These are phyloP conservation scores for Siniperca scherzeri DNA, from an alignment of 2,797 vertebrate genomes.

Conservation along the genomic window DNA sequence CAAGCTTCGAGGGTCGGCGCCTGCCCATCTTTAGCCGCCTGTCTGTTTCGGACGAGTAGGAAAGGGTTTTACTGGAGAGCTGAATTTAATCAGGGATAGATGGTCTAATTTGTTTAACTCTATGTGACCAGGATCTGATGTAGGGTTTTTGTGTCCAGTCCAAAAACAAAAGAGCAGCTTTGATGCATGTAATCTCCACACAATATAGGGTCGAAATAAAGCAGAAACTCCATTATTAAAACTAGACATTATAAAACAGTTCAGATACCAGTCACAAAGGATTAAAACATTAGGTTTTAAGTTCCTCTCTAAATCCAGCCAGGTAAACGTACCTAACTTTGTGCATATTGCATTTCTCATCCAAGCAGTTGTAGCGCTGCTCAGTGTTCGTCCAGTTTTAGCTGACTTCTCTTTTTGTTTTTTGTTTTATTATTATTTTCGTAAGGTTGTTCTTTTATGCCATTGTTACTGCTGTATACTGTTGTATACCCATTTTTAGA, in stretches of 20 bases:
- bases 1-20: constrained; percentile 84
- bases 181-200: background rate
- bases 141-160: background rate
- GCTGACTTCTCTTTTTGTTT: constrained; percentile 52
- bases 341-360: constrained; percentile 88
- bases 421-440: background rate
- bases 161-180: background rate
- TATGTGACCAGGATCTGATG: background rate
- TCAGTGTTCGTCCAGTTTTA: constrained; percentile 81
- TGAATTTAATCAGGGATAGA: constrained; percentile 37
- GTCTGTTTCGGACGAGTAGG: constrained; percentile 87
- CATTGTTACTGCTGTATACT: constrained; percentile 85
- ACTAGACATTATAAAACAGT: background rate
- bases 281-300: constrained; percentile 12
- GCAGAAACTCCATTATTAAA: constrained; percentile 9
- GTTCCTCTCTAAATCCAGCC: constrained; percentile 38
- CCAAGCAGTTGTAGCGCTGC: constrained; percentile 79
- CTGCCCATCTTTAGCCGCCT: constrained; percentile 93
- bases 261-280: constrained; percentile 12
- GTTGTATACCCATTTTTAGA: constrained; percentile 85
- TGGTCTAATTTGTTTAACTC: constrained; percentile 25
- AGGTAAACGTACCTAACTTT: constrained; percentile 64
- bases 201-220: background rate
- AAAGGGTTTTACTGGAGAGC: constrained; percentile 45
- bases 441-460: constrained; percentile 31